Evolutionary conservation across 2,113 vertebrate genomes (phyloP), one percentile per base, ranked within the genome.

Genomic region (Axis porcinus): DNA sequence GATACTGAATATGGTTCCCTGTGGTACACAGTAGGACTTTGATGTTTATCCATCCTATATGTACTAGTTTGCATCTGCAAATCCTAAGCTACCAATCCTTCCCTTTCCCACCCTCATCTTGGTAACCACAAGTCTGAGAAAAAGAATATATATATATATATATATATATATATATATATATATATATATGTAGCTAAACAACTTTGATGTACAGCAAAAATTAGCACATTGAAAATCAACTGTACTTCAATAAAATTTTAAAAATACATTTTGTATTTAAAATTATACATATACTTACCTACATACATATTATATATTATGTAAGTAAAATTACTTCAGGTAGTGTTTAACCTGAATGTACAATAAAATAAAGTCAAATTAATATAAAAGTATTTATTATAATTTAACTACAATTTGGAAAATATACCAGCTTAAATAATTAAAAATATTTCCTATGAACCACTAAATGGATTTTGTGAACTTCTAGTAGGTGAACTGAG

Each of bases 261-360:
- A 47, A 79, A 60, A 67, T 86, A 23, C 4, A 86, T 70, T 97
- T 90, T 86, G 74, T 70, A 81, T 95, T 96, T 84, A 43, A 96
- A 78, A 70, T 95, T 43, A 70, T 85, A 36, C 19, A 21, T 64
- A 57, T 23, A 43, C 2, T 10, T 95, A 83, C 28, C 23, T 91
- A 12, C 19, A 57, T 88, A 70, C 1, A 36, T 30, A 17, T 88
- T 52, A 57, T 79, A 36, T 85, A 47, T 9, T 11, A 64, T 64
- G 1, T 54, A 87, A 57, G 23, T 94, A 15, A 95, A 91, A 40
- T 58, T 55, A 30, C 10, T 86, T 52, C 13, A 83, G 40, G 17
- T 82, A 93, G 30, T 78, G 9, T 54, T 93, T 90, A 90, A 67
- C 33, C 47, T 64, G 27, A 79, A 43, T 58, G 7, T 58, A 83